Evolutionary conservation across 2,888 invertebrate species (phyloP).

Genomic region (Leucania comma): DNA sequence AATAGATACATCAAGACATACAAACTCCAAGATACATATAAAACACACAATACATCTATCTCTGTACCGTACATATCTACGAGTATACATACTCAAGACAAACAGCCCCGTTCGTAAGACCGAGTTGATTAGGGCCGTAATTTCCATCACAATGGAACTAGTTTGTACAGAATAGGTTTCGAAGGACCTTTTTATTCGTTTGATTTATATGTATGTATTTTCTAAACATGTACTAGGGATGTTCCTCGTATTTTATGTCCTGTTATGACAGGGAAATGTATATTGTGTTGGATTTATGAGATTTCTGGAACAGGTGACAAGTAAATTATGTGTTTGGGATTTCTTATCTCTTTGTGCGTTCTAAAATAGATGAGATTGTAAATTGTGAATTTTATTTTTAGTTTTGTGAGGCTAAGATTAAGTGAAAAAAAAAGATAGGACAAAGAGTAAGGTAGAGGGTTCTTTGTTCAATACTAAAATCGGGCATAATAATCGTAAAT

Average conservation of each 20-base stretch:
- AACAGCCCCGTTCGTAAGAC: constrained; percentile 36
- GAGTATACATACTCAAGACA: constrained; percentile 33
- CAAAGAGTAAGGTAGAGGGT: too few relatives aligned
- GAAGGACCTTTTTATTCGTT: constrained; percentile 53
- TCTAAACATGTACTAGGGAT: constrained; percentile 3
- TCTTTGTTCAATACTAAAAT: too few relatives aligned
- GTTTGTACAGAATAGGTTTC: constrained; percentile 59
- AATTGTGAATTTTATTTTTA: constrained; percentile 5
- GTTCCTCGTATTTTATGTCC: constrained; percentile 35
- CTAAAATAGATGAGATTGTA: constrained; percentile 20
- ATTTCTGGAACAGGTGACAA: constrained; percentile 24
- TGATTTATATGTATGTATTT: constrained; percentile 26
- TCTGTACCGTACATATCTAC: not conserved
- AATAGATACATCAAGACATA: not conserved
- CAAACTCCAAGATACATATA: constrained; percentile 1
- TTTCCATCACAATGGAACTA: constrained; percentile 69
- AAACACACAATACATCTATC: constrained; percentile 10
- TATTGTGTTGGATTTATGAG: constrained; percentile 45
- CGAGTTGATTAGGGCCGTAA: constrained; percentile 55
- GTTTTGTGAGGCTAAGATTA: not conserved
- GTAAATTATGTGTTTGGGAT: constrained; percentile 33
- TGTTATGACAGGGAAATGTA: constrained; percentile 44
- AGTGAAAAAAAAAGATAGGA: not conserved
- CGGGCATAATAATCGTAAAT: too few relatives aligned
- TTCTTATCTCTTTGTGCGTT: constrained; percentile 21